Conservation (phyloP, 2,888 invertebrate species). For the Phymatocera aterrima region DNA sequence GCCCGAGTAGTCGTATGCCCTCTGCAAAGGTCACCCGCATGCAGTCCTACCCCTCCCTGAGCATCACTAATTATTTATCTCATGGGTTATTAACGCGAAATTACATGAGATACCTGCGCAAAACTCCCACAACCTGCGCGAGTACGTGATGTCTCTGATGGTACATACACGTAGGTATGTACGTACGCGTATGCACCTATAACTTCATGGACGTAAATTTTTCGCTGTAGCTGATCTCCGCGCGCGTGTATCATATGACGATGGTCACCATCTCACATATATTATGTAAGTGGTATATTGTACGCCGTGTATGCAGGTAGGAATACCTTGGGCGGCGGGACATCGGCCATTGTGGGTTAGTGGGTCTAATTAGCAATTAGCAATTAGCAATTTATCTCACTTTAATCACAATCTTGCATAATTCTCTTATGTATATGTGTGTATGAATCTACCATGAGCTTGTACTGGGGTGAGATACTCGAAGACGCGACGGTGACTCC, state of each 20-base stretch:
- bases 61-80: slow-evolving; percentile 42
- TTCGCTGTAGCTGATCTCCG: no score
- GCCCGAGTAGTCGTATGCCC: slow-evolving; percentile 4
- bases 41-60: neutral
- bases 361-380: slow-evolving; percentile 71
- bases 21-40: slow-evolving; percentile 5
- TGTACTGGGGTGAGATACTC: neutral
- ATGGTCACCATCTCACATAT: no score
- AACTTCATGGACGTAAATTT: no score
- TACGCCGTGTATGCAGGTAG: neutral
- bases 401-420: slow-evolving; percentile 61
- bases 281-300: no score
- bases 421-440: no score
- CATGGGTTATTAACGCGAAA: slow-evolving; percentile 43
- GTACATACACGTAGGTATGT: neutral
- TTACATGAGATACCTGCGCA: slow-evolving; percentile 36
- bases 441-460: slow-evolving; percentile 11
- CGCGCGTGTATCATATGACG: no score
- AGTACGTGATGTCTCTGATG: slow-evolving; percentile 31
- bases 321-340: slow-evolving; percentile 42
- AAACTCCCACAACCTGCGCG: slow-evolving; percentile 32
- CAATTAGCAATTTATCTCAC: slow-evolving; percentile 68
- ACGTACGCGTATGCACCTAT: neutral
- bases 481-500: neutral
- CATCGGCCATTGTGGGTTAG: slow-evolving; percentile 61